A percentile compares a stretch with the other conserved stretches of the same genome.
Evolutionary conservation across 1,140 invertebrate genomes (phyloP).

Genomic region (Schmidtea mediterranea): DNA sequence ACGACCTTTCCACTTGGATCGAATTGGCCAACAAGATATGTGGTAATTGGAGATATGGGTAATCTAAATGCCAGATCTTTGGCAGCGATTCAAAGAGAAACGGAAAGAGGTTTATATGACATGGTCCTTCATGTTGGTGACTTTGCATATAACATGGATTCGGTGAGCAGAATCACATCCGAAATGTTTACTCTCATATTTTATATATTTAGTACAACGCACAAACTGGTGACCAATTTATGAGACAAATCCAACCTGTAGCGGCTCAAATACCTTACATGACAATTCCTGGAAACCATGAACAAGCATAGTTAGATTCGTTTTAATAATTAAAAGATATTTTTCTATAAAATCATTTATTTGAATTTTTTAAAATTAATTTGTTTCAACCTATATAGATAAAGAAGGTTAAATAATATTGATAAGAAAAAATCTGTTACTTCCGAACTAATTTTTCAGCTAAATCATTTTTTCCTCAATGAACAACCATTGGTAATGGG

Average conservation of each 20-base stretch:
- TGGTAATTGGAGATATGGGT: constrained; percentile 68
- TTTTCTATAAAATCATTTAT: too few relatives aligned
- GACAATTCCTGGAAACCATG: constrained; percentile 27
- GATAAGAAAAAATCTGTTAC: too few relatives aligned
- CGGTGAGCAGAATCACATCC: constrained; percentile 31
- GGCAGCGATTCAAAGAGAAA: constrained; percentile 47
- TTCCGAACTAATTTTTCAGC: too few relatives aligned
- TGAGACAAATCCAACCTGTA: constrained; percentile 22
- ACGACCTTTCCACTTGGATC: constrained; percentile 35
- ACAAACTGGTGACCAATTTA: constrained; percentile 20
- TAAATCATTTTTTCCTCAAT: too few relatives aligned
- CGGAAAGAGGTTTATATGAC: constrained; percentile 49
- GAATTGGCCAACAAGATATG: constrained; percentile 47
- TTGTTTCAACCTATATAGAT: too few relatives aligned
- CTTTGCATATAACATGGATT: constrained; percentile 72
- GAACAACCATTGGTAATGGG: too few relatives aligned
- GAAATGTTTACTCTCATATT: too few relatives aligned
- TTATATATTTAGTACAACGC: constrained; percentile 14
- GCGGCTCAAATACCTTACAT: constrained; percentile 24
- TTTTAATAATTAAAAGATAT: too few relatives aligned
- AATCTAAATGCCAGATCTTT: constrained; percentile 57
- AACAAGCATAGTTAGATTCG: constrained; percentile 17
- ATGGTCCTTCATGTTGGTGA: constrained; percentile 54
- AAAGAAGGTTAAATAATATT: too few relatives aligned
- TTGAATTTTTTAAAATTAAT: too few relatives aligned